A percentile compares a stretch with the other conserved stretches of the same genome.
Evolutionary conservation across 1,140 invertebrate genomes (phyloP).

Genomic region (Marisa cornuarietis): DNA sequence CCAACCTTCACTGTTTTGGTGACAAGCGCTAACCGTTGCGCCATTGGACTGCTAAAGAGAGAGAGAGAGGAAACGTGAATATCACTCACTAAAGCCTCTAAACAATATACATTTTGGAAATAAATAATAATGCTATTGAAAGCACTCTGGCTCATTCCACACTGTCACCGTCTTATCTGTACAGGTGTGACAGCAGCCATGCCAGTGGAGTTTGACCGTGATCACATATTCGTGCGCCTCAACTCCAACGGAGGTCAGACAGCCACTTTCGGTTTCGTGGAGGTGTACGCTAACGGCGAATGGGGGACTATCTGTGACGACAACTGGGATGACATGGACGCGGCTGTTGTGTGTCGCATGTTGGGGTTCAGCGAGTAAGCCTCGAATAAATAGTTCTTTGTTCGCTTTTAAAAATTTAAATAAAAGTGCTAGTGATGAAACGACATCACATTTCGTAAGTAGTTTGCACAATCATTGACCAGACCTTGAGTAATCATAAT

Average conservation of each 20-base stretch:
- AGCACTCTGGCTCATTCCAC: not conserved
- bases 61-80: too few species aligned
- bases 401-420: too few species aligned
- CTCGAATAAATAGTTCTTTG: too few species aligned
- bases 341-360: constrained; percentile 45
- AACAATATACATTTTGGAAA: too few species aligned
- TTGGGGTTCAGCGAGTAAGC: constrained; percentile 23
- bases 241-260: constrained; percentile 39
- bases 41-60: too few species aligned
- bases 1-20: too few species aligned
- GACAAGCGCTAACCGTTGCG: too few species aligned
- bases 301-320: constrained; percentile 53
- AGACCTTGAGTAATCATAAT: not conserved
- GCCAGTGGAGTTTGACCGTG: constrained; percentile 32
- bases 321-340: constrained; percentile 47
- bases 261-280: constrained; percentile 74
- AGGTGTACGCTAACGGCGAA: constrained; percentile 26
- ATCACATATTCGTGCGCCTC: constrained; percentile 47
- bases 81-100: too few species aligned
- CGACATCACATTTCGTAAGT: not conserved
- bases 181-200: constrained; percentile 30
- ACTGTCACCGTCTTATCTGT: not conserved
- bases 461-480: not conserved
- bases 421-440: not conserved
- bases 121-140: too few species aligned